Evolutionary conservation across 2,888 invertebrate species (phyloP).

Genomic region (Drosophila parthenogenetica): DNA sequence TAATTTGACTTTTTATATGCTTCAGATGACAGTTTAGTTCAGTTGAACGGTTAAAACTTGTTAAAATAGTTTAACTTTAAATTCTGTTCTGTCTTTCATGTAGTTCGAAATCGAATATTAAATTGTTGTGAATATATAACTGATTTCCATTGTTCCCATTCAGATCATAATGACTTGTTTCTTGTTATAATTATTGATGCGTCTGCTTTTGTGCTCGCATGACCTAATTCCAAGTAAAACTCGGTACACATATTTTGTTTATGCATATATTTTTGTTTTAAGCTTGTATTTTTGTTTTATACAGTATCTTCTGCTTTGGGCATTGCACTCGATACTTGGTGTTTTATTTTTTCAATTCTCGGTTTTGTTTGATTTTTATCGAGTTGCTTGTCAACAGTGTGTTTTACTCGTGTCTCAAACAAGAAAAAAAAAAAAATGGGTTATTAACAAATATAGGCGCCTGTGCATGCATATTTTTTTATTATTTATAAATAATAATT

Average conservation of each 20-base stretch:
- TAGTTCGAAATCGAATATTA: background rate
- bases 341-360: slow-evolving; percentile 9
- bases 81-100: no score
- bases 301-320: slow-evolving; percentile 13
- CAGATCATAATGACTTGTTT: background rate
- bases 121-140: background rate
- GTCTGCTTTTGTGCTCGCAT: slow-evolving; percentile 15
- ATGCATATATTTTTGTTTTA: slow-evolving; percentile 3
- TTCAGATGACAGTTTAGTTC: no score
- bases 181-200: slow-evolving; percentile 4
- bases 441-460: slow-evolving; percentile 8
- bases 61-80: no score
- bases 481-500: background rate
- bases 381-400: slow-evolving; percentile 14
- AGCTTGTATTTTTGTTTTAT: background rate
- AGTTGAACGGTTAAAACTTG: no score
- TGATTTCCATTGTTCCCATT: background rate
- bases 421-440: slow-evolving; percentile 7
- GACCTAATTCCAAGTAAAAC: slow-evolving; percentile 21
- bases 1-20: no score
- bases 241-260: slow-evolving; percentile 16
- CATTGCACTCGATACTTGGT: slow-evolving; percentile 14
- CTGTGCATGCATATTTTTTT: slow-evolving; percentile 18
- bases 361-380: slow-evolving; percentile 12
- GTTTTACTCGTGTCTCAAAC: slow-evolving; percentile 4